Percentiles rank a stretch among this genome's conserved stretches.
Evolutionary conservation across 2,113 vertebrate genomes (phyloP).

Genomic region (Chunga burmeisteri): DNA sequence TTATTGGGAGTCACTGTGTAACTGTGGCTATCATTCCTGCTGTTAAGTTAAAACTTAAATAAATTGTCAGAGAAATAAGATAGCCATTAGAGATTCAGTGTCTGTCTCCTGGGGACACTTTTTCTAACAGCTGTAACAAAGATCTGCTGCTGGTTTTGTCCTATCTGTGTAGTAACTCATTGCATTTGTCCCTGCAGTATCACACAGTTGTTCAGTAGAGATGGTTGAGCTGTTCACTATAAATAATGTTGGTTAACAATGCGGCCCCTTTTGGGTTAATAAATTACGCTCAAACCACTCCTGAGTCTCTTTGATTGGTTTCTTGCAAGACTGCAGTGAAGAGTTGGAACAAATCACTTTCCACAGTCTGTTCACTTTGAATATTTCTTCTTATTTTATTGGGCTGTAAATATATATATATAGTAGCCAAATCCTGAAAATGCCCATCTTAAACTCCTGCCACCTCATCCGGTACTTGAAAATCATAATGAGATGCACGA

Average conservation of each 20-base stretch:
- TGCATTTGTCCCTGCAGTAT: conserved; percentile 56
- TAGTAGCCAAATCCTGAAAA: background rate
- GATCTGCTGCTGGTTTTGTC: conserved; percentile 57
- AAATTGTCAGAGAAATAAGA: conserved; percentile 68
- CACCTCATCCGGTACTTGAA: background rate
- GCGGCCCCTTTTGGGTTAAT: conserved; percentile 31
- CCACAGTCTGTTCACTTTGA: conserved; percentile 22
- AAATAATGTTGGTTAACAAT: conserved; percentile 61
- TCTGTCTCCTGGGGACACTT: conserved; percentile 55
- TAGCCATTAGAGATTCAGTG: conserved; percentile 65
- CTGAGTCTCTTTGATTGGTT: conserved; percentile 35
- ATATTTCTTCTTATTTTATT: conserved; percentile 40
- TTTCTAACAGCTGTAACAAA: conserved; percentile 64
- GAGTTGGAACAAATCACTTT: conserved; percentile 48
- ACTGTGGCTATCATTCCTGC: conserved; percentile 57
- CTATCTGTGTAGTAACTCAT: conserved; percentile 54
- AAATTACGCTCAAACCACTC: conserved; percentile 26
- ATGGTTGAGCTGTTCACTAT: conserved; percentile 29
- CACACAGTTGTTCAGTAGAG: conserved; percentile 30
- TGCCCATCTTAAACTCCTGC: background rate
- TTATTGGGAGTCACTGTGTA: conserved; percentile 55
- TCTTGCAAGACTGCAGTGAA: conserved; percentile 39
- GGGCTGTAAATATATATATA: background rate
- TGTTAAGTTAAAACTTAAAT: conserved; percentile 69
- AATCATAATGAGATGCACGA: background rate